Evolutionary conservation across 2,797 vertebrate species (phyloP), one percentile per base, ranked within the genome.

Genomic region (Amphiprion clarkii): DNA sequence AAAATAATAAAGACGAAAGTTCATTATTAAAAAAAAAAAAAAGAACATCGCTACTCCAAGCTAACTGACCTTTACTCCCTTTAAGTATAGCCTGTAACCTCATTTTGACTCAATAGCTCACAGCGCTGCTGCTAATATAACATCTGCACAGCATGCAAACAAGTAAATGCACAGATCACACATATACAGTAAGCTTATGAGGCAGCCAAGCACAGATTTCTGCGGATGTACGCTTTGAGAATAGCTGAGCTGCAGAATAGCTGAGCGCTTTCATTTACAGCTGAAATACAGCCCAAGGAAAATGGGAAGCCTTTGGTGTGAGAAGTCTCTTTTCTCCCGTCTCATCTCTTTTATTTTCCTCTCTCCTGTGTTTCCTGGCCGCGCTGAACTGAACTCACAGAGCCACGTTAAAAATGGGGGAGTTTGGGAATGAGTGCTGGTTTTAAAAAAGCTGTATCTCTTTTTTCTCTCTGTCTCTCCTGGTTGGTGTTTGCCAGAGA

Each of bases 401-500:
- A 75, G 70, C 44, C 69, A 49, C 1, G 9, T 53, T 61, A 66
- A 59, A 39, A 42, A 52, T 12, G 9, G 9, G 1, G 58, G 52
- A 54, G 31, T 64, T 82, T 76, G 31, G 65, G 66, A 78, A 78
- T 61, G 46, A 74, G 49, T 13, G 70, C 49, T 42, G 3, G 54
- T 78, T 61, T 44, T 44, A 46, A 58, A 71, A 57, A 56, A 70
- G 55, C 66, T 51, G 49, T 73, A 49, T 81, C 66, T 78, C 23
- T 80, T 57, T 54, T 79, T 83, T 71, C 53, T 81, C 65, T 36
- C 51, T 25, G 66, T 87, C 73, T 81, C 57, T 78, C 31, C 39
- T 1, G 46, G 72, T 79, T 71, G 81, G 76, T 89, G 89, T 87
- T 88, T 86, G 83, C 69, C 12, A 23, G 82, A 86, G 87, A 92